A percentile compares a stretch with the other conserved stretches of the same genome.
phyloP scores from a whole-genome alignment of 2,888 invertebrate species.

The Blastobasis lacticolella region DNA sequence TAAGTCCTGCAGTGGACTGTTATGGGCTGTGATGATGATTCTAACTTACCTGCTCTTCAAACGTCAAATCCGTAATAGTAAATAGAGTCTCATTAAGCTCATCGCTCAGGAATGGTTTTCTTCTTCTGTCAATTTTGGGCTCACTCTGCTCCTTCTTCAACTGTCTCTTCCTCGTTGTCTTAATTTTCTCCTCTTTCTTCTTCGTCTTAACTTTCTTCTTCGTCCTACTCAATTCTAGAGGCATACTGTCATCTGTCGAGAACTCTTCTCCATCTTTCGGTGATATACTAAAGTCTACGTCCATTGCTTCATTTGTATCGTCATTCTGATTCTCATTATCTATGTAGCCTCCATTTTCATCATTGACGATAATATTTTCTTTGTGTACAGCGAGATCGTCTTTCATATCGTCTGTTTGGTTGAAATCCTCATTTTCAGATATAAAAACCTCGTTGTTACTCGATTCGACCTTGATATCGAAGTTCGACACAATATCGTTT shows the following conservation, averaged over 20 bases:
- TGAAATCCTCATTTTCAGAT: conserved; percentile 4
- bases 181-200: conserved; percentile 5
- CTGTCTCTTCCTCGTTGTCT: background rate
- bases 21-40: too few species aligned
- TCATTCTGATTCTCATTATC: conserved; percentile 19
- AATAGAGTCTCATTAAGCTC: conserved; percentile 55
- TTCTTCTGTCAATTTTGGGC: conserved; percentile 47
- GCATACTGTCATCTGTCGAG: conserved; percentile 43
- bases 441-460: conserved; percentile 9
- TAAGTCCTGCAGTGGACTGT: too few species aligned
- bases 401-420: conserved; percentile 5
- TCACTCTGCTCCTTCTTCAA: conserved; percentile 14
- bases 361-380: conserved; percentile 6
- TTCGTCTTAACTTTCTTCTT: conserved; percentile 24
- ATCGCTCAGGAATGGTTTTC: conserved; percentile 53
- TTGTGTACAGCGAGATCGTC: background rate
- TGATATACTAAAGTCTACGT: conserved; percentile 13
- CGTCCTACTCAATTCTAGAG: conserved; percentile 27
- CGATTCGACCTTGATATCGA: conserved; percentile 17
- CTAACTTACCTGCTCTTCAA: conserved; percentile 29
- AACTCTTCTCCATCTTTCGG: conserved; percentile 25
- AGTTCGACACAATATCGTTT: conserved; percentile 7
- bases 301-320: conserved; percentile 5
- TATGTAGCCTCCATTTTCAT: conserved; percentile 16
- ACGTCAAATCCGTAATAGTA: conserved; percentile 35